Percentiles rank a stretch among this genome's conserved stretches.
These are phyloP conservation scores for Tokudaia tokunoshimensis DNA, from an alignment of 2,797 vertebrate genomes.

Conservation along the genomic window DNA sequence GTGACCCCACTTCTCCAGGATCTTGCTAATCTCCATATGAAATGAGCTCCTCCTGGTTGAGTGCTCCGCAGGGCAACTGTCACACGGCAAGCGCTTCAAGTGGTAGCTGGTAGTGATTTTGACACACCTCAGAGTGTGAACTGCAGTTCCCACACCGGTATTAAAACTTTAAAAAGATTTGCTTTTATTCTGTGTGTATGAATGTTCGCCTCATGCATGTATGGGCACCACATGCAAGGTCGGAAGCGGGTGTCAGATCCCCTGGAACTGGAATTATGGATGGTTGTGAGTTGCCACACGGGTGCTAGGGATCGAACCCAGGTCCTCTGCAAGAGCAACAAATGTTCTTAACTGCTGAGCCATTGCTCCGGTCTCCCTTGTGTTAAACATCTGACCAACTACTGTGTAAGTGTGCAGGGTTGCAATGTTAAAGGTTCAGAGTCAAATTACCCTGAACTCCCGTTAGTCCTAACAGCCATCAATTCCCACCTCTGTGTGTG, in stretches of 20 bases:
- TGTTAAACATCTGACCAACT: background rate
- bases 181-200: background rate
- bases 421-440: background rate
- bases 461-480: background rate
- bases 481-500: background rate
- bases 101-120: fast-evolving
- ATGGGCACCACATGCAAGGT: background rate
- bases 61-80: background rate
- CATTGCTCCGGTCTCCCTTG: background rate
- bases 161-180: background rate
- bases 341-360: background rate
- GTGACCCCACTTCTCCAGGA: background rate
- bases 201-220: background rate
- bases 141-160: background rate
- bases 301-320: background rate
- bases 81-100: background rate
- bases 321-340: background rate
- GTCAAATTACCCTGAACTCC: background rate
- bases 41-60: background rate
- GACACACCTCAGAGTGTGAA: background rate
- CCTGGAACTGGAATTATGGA: background rate
- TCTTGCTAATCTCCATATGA: fast-evolving
- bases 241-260: background rate
- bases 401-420: background rate
- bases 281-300: background rate